Evolutionary conservation across 2,797 vertebrate species (phyloP).

Genomic region (Pyrrhura leucotis): DNA sequence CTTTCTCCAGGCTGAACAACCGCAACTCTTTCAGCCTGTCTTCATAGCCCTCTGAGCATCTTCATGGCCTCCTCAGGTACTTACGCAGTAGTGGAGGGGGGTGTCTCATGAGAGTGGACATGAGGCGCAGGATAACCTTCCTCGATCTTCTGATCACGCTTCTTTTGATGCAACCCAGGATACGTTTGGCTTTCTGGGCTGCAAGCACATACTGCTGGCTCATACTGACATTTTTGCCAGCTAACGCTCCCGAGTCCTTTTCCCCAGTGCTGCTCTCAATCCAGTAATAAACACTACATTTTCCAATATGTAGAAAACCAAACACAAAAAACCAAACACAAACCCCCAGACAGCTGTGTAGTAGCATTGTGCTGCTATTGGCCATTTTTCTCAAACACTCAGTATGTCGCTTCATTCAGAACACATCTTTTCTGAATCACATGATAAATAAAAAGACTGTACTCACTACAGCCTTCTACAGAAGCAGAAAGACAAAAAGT

Average conservation of each 20-base stretch:
- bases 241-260: not conserved
- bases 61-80: not conserved
- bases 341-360: not conserved
- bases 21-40: not conserved
- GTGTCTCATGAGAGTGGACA: not conserved
- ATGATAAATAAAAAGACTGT: not conserved
- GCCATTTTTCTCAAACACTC: not conserved
- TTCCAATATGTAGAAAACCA: not conserved
- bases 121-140: not conserved
- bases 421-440: not conserved
- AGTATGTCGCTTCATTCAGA: not conserved
- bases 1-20: not conserved
- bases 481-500: not conserved
- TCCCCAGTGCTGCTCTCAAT: not conserved
- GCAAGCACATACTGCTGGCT: not conserved
- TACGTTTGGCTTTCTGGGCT: not conserved
- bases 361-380: not conserved
- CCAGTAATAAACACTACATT: fast-evolving
- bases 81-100: not conserved
- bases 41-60: not conserved
- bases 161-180: not conserved
- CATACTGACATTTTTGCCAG: not conserved
- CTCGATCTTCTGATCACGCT: not conserved
- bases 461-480: not conserved
- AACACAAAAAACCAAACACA: not conserved